phyloP scores from a whole-genome alignment of 2,888 invertebrate genomes.

The Orthonychiurus folsomi region DNA sequence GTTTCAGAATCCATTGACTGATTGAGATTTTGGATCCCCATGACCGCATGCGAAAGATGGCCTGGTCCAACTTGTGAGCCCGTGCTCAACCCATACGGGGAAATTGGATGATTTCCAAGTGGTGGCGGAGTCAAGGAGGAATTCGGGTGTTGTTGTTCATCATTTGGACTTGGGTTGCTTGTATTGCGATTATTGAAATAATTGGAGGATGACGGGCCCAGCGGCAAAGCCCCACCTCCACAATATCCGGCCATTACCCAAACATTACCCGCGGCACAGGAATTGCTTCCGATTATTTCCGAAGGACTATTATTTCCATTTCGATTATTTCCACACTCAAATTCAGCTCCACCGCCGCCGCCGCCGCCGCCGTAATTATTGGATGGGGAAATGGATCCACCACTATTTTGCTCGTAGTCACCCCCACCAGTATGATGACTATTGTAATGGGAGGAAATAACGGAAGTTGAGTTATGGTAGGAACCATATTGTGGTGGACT shows the following conservation, averaged over 20 bases:
- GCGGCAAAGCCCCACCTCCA: neutral
- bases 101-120: neutral
- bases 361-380: neutral
- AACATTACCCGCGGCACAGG: no score
- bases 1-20: no score
- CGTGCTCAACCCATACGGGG: neutral
- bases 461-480: neutral
- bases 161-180: neutral
- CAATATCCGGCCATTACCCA: neutral
- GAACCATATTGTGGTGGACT: neutral
- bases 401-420: neutral
- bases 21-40: no score
- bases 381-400: neutral
- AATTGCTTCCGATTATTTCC: neutral
- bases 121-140: neutral
- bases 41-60: no score
- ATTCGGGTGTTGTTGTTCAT: neutral
- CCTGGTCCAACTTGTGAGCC: no score
- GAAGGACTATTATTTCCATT: conserved; percentile 1
- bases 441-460: neutral
- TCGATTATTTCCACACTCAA: no score
- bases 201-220: neutral
- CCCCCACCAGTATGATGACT: no score
- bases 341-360: no score
- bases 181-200: neutral